A percentile compares a stretch with the other conserved stretches of the same genome.
Conservation (phyloP, 2,113 vertebrate species). For the Aptenodytes forsteri region DNA sequence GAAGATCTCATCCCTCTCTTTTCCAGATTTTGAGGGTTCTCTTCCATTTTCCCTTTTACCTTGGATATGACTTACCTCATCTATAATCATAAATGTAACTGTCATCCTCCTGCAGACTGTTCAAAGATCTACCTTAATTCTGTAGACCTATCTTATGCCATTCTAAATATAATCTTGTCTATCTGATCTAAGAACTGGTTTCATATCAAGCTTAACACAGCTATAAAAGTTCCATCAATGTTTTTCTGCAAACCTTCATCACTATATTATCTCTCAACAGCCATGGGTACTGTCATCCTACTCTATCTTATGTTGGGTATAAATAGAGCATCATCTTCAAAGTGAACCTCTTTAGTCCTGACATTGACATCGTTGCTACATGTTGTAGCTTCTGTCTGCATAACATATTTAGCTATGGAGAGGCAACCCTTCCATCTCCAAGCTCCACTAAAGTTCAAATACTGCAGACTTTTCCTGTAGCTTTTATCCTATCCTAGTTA, state of each 20-base stretch:
- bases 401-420: not conserved
- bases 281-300: not conserved
- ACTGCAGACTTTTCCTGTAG: not conserved
- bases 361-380: not conserved
- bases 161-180: not conserved
- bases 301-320: not conserved
- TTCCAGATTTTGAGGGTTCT: not conserved
- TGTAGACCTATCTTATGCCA: not conserved
- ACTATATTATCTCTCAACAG: not conserved
- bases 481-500: not conserved
- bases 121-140: not conserved
- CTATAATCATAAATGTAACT: not conserved
- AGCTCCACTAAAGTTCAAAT: not conserved
- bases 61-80: not conserved
- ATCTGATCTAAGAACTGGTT: not conserved
- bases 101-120: not conserved
- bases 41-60: not conserved
- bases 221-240: not conserved
- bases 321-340: not conserved
- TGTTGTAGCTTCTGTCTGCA: not conserved
- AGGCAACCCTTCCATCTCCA: not conserved
- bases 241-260: not conserved
- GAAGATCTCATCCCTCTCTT: not conserved
- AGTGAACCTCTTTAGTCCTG: not conserved
- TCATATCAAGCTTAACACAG: not conserved